Evolutionary conservation across 2,113 vertebrate species (phyloP), one percentile per base, ranked within the genome.

Genomic region (Martes martes): DNA sequence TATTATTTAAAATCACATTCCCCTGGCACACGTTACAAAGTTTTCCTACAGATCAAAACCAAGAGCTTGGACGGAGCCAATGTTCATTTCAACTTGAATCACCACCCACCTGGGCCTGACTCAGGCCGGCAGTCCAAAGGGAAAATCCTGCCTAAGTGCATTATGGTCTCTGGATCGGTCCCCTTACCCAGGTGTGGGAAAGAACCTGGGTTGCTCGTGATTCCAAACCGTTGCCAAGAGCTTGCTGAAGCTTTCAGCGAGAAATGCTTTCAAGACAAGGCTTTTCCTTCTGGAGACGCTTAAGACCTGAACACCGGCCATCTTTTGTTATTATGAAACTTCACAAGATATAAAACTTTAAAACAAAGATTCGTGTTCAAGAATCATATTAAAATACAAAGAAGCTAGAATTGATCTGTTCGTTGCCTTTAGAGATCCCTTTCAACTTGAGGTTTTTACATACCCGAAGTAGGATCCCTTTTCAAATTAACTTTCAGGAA

Each of bases 11-110:
- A 90, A 90, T 95, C 94, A 81, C 67, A 78, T 95, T 97, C 96
- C 94, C 84, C 81, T 97, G 96, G 98, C 95, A 97, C 52, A 42
- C 13, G 36, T 96, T 94, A 96, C 94, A 98, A 88, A 21, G 3
- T 76, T 94, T 97, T 89, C 78, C 84, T 93, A 36, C 67, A 95
- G 92, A 94, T 95, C 94, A 91, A 97, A 97, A 90, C 81, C 92
- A 88, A 97, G 86, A 95, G 45, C 57, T 94, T 90, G 63, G 81
- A 94, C 65, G 18, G 45, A 87, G 39, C 78, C 87, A 85, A 73
- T 92, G 81, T 92, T 92, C 28, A 7, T 96, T 96, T 97, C 97
- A 79, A 16, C 26, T 94, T 84, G 69, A 97, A 96, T 97, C 96
- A 96, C 73, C 81, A 80, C 80, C 76, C 84, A 74, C 84, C 71